Base-by-base conservation (phyloP, 1,140 invertebrate genomes). In the Drosophila azteca region DNA sequence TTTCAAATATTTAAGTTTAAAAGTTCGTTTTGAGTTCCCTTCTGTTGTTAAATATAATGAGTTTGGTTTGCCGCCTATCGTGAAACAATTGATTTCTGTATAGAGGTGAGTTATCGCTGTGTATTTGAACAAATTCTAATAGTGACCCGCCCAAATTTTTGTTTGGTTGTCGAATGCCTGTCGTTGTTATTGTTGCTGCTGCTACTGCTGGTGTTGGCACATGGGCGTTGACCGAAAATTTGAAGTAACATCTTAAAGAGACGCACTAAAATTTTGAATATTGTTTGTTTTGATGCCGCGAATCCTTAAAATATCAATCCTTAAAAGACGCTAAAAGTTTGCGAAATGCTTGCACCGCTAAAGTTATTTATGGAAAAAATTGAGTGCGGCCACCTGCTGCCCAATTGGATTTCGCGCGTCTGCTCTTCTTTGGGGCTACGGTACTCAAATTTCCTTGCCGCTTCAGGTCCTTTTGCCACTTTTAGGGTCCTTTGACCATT, bases 181-280 rank as follows among this genome's bases (percentile, higher is more conserved):
- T 35, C 74, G 77, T 82, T 77, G 72, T 89, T 82, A 77, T 88
- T 88, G 81, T 71, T 49, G 35, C 46, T 31, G 57, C 52, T 76
- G 0, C 17, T 20, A 1, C 17, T 20, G 66, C 69, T 81, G 77
- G 68, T 78, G 73, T 60, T 76, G 69, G 82, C 68, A 83, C 73
- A 90, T 90, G 87, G 87, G 87, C 87, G 87, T 90, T 90, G 87
- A 90, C 87, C 87, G 58, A 90, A 89, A 83, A 78, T 26, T 65
- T 43, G 50, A 49, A 35, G 31, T 49, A 54, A 39, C 7, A 35
- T 53, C 22, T 63, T 35, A 15, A 60, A 64, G 58, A 44, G 15
- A 20, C 26, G 17, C 31, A 11, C 3, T 11, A 35, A 11, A 0
- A 11, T 35, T 15, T 29, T 51, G 29, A 45, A 29, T 57, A 48